phyloP scores from a whole-genome alignment of 2,888 invertebrate species.

The Bedellia somnulentella region DNA sequence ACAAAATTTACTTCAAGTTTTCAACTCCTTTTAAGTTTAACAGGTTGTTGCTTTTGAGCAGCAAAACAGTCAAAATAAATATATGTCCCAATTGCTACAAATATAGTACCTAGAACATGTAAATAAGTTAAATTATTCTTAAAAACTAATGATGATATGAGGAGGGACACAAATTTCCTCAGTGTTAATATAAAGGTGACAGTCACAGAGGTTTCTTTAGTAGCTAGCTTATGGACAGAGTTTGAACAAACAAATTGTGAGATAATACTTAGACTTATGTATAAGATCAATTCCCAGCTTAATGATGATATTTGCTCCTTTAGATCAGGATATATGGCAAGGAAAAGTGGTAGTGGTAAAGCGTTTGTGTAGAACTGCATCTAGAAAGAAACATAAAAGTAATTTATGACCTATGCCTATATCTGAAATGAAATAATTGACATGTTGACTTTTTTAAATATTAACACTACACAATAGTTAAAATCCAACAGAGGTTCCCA shows the following conservation, averaged over 20 bases:
- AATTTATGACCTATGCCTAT: too few relatives aligned
- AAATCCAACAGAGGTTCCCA: too few relatives aligned
- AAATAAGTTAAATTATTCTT: conserved; percentile 38
- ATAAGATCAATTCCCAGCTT: conserved; percentile 22
- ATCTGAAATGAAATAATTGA: too few relatives aligned
- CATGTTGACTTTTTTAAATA: too few relatives aligned
- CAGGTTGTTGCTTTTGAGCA: conserved; percentile 25
- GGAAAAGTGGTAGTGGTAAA: conserved; percentile 35
- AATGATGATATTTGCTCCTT: conserved; percentile 17
- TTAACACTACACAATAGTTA: too few relatives aligned
- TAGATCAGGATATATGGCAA: conserved; percentile 29
- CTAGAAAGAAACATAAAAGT: conserved; percentile 17
- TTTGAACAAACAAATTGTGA: conserved; percentile 40
- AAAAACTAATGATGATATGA: conserved; percentile 42
- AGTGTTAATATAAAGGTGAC: conserved; percentile 44
- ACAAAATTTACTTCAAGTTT: too few relatives aligned
- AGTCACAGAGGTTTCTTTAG: conserved; percentile 38
- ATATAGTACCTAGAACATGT: conserved; percentile 31
- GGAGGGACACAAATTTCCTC: conserved; percentile 37
- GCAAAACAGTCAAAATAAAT: conserved; percentile 43
- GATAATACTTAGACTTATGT: conserved; percentile 27
- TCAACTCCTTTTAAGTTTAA: conserved; percentile 29
- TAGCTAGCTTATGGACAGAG: conserved; percentile 39
- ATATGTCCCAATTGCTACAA: conserved; percentile 38
- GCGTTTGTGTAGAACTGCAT: conserved; percentile 48